Percentiles rank a stretch among this genome's conserved stretches.
Conservation (phyloP, 2,888 invertebrate species). For the Isoperla grammatica region DNA sequence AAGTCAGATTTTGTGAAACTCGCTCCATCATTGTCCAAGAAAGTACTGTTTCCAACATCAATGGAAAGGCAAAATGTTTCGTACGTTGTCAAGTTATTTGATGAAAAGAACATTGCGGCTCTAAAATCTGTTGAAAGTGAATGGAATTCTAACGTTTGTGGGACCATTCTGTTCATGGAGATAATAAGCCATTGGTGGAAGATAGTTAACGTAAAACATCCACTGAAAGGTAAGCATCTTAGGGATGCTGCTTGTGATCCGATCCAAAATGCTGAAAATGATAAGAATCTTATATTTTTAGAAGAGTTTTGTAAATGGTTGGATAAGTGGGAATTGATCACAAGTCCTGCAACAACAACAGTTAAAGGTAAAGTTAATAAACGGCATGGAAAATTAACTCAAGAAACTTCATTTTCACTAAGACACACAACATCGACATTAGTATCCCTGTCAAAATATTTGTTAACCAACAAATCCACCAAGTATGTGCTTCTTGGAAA, state of each 20-base stretch:
- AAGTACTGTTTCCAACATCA: neutral
- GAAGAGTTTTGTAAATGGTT: neutral
- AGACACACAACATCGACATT: neutral
- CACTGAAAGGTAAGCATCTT: neutral
- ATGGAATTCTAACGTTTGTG: neutral
- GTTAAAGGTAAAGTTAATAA: neutral
- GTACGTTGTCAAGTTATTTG: neutral
- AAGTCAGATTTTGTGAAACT: neutral
- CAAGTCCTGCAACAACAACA: neutral
- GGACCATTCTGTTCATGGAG: neutral
- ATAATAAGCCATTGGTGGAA: neutral
- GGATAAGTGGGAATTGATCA: neutral
- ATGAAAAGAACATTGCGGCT: neutral
- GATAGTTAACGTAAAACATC: too few relatives aligned
- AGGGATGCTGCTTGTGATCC: neutral
- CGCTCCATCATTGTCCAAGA: neutral
- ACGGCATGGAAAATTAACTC: neutral
- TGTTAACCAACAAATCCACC: neutral
- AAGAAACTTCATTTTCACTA: neutral
- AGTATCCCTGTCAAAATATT: neutral
- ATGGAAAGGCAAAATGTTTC: neutral
- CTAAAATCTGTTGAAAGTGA: neutral
- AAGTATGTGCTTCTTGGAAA: conserved; percentile 30
- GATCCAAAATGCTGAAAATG: neutral
- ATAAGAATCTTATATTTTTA: neutral